phyloP scores from a whole-genome alignment of 2,888 invertebrate genomes.

The Cheilosia soror region DNA sequence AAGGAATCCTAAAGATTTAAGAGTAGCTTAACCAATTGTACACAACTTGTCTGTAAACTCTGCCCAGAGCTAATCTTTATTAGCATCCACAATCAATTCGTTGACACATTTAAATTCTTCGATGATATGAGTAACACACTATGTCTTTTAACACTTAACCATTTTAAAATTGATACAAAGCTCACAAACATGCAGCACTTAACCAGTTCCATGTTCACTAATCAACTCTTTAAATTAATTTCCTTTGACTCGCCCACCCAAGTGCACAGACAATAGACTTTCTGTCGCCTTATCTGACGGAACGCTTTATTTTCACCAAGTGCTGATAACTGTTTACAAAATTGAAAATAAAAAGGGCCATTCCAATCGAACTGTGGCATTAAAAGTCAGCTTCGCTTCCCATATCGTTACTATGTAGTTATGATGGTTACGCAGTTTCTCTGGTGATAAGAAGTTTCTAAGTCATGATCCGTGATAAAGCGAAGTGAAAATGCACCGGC shows the following conservation, averaged over 20 bases:
- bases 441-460: conserved; percentile 53
- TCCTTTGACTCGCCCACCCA: conserved; percentile 58
- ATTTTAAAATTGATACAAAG: not conserved
- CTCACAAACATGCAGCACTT: not conserved
- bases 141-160: not conserved
- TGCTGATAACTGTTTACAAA: conserved; percentile 39
- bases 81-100: not conserved
- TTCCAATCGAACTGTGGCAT: conserved; percentile 55
- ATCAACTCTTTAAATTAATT: conserved; percentile 53
- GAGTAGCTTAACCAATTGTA: no score
- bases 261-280: conserved; percentile 61
- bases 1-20: no score
- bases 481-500: not conserved
- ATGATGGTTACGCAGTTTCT: conserved; percentile 15
- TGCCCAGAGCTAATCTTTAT: not conserved
- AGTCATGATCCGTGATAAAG: conserved; percentile 46
- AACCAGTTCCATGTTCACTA: conserved; percentile 21
- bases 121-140: not conserved
- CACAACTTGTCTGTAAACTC: not conserved
- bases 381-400: conserved; percentile 48
- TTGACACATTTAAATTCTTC: conserved; percentile 8
- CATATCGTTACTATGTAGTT: conserved; percentile 2
- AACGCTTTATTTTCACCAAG: conserved; percentile 45
- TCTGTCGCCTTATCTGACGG: conserved; percentile 68
- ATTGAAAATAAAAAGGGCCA: conserved; percentile 45